These are phyloP conservation scores for Virgularia gustaviana DNA, from an alignment of 92 coral and sea anemone genomes.

Conservation along the genomic window DNA sequence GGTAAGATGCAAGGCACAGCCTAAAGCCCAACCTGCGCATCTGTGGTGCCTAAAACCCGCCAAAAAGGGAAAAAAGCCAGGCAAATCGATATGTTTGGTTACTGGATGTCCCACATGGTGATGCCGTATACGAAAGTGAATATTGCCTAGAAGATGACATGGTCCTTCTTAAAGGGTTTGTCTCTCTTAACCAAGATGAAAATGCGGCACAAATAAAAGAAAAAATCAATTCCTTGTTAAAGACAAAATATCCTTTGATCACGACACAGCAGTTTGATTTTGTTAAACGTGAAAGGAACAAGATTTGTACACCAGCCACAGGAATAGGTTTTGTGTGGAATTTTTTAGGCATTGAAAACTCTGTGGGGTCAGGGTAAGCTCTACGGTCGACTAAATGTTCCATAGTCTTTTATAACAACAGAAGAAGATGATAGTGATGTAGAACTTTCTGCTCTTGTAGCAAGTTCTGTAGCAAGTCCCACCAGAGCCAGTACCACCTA, in stretches of 20 bases:
- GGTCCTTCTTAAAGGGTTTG: constrained; percentile 15
- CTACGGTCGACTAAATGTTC: neutral
- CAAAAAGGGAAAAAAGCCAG: neutral
- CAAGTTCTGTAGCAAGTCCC: too few species aligned
- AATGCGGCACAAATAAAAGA: neutral
- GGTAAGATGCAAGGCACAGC: neutral
- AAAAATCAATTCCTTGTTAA: neutral
- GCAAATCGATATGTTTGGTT: neutral
- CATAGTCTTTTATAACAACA: neutral
- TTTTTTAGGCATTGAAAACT: neutral
- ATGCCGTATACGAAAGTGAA: neutral
- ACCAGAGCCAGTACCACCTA: too few species aligned
- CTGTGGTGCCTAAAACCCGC: neutral
- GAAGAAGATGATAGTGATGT: neutral
- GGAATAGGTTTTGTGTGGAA: neutral
- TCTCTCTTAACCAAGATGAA: neutral
- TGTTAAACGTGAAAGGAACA: neutral
- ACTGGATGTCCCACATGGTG: neutral
- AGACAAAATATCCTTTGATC: neutral
- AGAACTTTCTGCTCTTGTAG: neutral
- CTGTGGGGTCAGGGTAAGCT: constrained; percentile 1
- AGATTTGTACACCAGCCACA: neutral
- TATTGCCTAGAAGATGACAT: neutral
- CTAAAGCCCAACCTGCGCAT: constrained; percentile 2
- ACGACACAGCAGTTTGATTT: neutral